Percentiles rank a stretch among this genome's conserved stretches.
Evolutionary conservation across 2,113 vertebrate species (phyloP).

Genomic region (Heptranchias perlo): DNA sequence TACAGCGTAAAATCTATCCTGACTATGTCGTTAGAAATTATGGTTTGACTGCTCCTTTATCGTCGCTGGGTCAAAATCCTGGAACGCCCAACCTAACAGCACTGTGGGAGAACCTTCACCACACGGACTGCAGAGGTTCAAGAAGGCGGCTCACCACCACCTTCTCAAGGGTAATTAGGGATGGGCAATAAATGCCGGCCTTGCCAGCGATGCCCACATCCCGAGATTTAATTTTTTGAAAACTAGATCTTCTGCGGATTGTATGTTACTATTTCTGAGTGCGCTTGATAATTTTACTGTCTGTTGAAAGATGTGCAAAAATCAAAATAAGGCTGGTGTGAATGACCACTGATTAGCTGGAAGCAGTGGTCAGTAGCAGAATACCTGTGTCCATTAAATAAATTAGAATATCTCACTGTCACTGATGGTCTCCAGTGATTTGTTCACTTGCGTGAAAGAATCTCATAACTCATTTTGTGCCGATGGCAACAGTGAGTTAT

Average conservation of each 20-base stretch:
- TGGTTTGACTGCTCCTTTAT: neutral
- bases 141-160: neutral
- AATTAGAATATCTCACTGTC: constrained; percentile 9
- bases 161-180: neutral
- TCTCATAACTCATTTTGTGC: constrained; percentile 30
- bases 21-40: neutral
- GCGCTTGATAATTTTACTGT: neutral
- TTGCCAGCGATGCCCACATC: neutral
- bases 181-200: neutral
- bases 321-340: neutral
- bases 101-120: neutral
- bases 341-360: neutral
- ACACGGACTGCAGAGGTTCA: neutral
- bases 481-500: constrained; percentile 3
- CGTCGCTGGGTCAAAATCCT: neutral
- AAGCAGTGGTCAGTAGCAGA: neutral
- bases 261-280: neutral
- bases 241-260: neutral
- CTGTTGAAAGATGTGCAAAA: neutral
- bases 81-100: neutral
- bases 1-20: neutral
- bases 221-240: neutral
- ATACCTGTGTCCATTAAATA: neutral
- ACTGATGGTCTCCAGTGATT: neutral
- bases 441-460: neutral